These are phyloP conservation scores for Strix occidentalis DNA, from an alignment of 2,797 vertebrate genomes.

Conservation along the genomic window DNA sequence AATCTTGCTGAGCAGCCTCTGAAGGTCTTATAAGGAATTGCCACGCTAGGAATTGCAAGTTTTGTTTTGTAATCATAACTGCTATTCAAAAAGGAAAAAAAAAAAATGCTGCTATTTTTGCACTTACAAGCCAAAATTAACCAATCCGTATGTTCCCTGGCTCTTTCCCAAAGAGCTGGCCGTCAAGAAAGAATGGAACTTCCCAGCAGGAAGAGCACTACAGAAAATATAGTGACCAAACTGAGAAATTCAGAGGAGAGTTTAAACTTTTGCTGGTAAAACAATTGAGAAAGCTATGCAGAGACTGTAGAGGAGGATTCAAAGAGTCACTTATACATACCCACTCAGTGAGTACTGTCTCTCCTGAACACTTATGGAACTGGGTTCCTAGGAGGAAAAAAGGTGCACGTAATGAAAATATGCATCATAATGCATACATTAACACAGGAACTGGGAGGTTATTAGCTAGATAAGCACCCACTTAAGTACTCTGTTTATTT, in stretches of 20 bases:
- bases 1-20: background rate
- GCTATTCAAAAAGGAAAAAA: background rate
- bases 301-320: background rate
- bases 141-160: background rate
- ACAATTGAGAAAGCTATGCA: background rate
- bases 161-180: background rate
- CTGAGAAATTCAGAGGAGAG: background rate
- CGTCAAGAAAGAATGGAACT: background rate
- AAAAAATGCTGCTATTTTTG: background rate
- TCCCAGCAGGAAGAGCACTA: background rate
- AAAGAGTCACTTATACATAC: background rate
- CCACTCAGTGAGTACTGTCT: background rate
- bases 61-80: background rate
- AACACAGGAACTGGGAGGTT: background rate
- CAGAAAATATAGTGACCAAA: background rate
- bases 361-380: background rate
- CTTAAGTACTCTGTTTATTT: background rate
- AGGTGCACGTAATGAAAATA: background rate
- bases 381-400: background rate
- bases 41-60: background rate
- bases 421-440: background rate
- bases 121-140: background rate
- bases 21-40: background rate
- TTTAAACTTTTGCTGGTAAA: background rate
- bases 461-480: background rate